A percentile compares a stretch with the other conserved stretches of the same genome.
These are phyloP conservation scores for Drosophila parabipectinata DNA, from an alignment of 1,140 invertebrate species.

Conservation along the genomic window DNA sequence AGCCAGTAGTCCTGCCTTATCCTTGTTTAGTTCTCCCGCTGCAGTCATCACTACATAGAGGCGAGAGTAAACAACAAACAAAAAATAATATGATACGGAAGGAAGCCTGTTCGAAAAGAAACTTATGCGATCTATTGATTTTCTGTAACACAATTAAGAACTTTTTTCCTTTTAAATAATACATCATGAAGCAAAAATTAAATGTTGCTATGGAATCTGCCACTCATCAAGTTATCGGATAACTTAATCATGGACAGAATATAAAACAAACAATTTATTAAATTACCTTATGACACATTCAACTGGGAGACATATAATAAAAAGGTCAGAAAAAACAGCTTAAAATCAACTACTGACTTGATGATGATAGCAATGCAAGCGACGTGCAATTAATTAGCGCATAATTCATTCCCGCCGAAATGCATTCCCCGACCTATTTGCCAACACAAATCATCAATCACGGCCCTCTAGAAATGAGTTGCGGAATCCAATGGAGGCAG, in stretches of 20 bases:
- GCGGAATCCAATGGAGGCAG: conserved; percentile 32
- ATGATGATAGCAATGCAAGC: conserved; percentile 58
- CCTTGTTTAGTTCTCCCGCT: neutral
- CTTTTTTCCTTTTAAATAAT: neutral
- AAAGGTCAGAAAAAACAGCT: neutral
- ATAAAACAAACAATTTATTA: neutral
- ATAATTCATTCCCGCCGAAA: conserved; percentile 47
- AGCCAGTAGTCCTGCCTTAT: neutral
- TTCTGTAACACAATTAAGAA: neutral
- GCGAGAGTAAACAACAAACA: conserved; percentile 16
- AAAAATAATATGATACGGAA: neutral
- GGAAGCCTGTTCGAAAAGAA: neutral
- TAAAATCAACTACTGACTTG: conserved; percentile 41
- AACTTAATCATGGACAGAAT: neutral
- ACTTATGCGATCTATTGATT: neutral
- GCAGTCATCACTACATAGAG: conserved; percentile 40
- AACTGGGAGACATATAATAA: neutral
- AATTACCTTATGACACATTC: conserved; percentile 7
- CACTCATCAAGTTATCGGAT: too few species aligned
- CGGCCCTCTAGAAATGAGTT: conserved; percentile 52
- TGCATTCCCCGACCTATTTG: conserved; percentile 60
- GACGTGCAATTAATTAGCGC: conserved; percentile 66
- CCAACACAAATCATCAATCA: conserved; percentile 69
- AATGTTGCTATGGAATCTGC: too few species aligned
- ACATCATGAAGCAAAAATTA: neutral